Evolutionary conservation across 2,113 vertebrate species (phyloP), one percentile per base, ranked within the genome.

Genomic region (Triplophysa tibetana): DNA sequence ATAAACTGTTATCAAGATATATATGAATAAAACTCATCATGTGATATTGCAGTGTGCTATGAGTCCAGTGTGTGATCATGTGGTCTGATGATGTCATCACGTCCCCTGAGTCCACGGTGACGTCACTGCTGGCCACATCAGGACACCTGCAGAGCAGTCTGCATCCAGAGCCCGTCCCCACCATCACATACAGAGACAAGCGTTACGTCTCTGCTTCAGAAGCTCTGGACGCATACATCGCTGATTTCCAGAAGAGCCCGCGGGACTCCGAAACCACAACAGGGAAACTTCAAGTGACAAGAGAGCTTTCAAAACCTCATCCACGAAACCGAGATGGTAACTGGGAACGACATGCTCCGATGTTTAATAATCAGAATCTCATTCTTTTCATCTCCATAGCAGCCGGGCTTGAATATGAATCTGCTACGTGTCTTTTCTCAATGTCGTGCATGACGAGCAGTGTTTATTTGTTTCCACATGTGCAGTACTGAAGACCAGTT

Each of bases 141-240:
- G 92, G 88, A n/a, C 85, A 86, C 29, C 82, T 91, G 77, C 87
- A 80, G 68, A 90, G 85, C 77, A 81, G 24, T 4, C 7, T 48
- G 67, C 60, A 50, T 43, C 77, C 9, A 16, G 83, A 83, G 16
- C 63, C 45, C 70, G 79, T 10, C 67, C 1, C 23, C 54, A 69
- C 75, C 65, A 89, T 96, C 82, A 87, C 45, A 63, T 98, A 94
- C 86, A 93, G 91, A 80, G 88, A 94, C 83, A 91, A 89, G 83
- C 64, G 87, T 19, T 98, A 96, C 58, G 87, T 86, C 17, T 98
- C 96, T 0, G 96, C 96, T 2, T 93, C 95, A 0, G 91, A 93
- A 2, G 96, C 96, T 1, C 63, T 98, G 48, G 93, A 98, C 9
- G 96, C 94, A 4, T 98, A 98, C 83, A 98, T 98, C 38, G 79